These are phyloP conservation scores for Tylochromis polylepis DNA, from an alignment of 2,113 vertebrate genomes.

Conservation along the genomic window DNA sequence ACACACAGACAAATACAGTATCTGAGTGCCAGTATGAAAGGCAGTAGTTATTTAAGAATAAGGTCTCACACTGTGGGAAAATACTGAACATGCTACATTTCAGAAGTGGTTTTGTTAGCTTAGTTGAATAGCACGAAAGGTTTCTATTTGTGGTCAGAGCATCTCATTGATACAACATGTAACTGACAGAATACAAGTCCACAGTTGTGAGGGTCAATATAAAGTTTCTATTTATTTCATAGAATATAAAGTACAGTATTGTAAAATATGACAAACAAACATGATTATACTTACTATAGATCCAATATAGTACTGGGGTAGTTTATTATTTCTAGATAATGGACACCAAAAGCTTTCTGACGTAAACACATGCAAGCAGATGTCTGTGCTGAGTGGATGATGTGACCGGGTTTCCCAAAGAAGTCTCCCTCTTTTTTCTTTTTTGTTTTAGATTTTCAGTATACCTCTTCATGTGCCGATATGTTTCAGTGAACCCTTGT, in stretches of 20 bases:
- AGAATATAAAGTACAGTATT: conserved; percentile 58
- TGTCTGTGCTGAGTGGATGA: not conserved
- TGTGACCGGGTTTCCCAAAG: not conserved
- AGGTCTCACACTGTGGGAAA: not conserved
- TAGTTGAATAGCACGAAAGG: not conserved
- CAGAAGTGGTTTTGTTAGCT: not conserved
- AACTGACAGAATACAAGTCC: not conserved
- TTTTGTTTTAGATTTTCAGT: not conserved
- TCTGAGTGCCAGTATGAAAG: not conserved
- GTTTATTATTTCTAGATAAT: conserved; percentile 13
- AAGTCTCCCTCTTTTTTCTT: not conserved
- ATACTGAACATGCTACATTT: not conserved
- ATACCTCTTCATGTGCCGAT: not conserved
- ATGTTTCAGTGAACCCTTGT: not conserved
- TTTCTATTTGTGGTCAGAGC: too few species aligned
- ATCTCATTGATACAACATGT: not conserved
- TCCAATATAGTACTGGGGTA: conserved; percentile 41
- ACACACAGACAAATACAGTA: not conserved
- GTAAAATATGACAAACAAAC: conserved; percentile 57
- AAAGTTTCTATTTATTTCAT: conserved; percentile 63
- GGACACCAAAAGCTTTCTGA: not conserved
- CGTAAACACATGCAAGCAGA: conserved; percentile 20
- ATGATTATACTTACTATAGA: conserved; percentile 44
- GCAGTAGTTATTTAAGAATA: not conserved
- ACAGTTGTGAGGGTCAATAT: conserved; percentile 22